A percentile compares a stretch with the other conserved stretches of the same genome.
Evolutionary conservation across 2,888 invertebrate genomes (phyloP).

Genomic region (Athalia circularis): DNA sequence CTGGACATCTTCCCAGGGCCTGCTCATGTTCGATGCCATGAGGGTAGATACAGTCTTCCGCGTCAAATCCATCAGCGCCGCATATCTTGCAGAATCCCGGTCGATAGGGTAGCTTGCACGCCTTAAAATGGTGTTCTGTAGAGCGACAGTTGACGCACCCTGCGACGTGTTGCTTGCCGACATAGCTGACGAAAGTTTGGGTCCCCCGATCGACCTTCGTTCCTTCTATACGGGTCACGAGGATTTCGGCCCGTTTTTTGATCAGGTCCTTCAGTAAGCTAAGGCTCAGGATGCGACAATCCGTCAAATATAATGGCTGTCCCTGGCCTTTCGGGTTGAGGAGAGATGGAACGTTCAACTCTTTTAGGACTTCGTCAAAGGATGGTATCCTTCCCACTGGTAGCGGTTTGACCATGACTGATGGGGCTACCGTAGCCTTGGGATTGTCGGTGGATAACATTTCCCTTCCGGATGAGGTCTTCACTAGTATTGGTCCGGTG

Average conservation of each 20-base stretch:
- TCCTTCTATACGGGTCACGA: constrained; percentile 4
- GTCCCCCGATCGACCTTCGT: constrained; percentile 34
- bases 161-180: constrained; percentile 31
- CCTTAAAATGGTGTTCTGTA: constrained; percentile 26
- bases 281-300: constrained; percentile 42
- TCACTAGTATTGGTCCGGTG: no score
- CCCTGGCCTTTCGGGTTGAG: background rate
- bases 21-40: constrained; percentile 47
- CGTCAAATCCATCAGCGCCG: constrained; percentile 46
- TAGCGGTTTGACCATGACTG: constrained; percentile 5
- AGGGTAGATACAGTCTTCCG: constrained; percentile 43
- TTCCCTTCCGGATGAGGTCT: no score
- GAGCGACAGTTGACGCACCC: constrained; percentile 47
- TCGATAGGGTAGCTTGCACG: constrained; percentile 34
- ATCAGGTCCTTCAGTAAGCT: constrained; percentile 34
- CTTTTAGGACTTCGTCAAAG: background rate
- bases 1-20: constrained; percentile 43
- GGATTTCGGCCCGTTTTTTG: constrained; percentile 29
- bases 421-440: constrained; percentile 6
- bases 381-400: background rate
- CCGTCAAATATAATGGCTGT: constrained; percentile 16
- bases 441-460: background rate
- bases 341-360: background rate
- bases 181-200: constrained; percentile 44
- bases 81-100: constrained; percentile 38